These are phyloP conservation scores for Lasiurus borealis DNA, from an alignment of 2,113 vertebrate species.

Conservation along the genomic window DNA sequence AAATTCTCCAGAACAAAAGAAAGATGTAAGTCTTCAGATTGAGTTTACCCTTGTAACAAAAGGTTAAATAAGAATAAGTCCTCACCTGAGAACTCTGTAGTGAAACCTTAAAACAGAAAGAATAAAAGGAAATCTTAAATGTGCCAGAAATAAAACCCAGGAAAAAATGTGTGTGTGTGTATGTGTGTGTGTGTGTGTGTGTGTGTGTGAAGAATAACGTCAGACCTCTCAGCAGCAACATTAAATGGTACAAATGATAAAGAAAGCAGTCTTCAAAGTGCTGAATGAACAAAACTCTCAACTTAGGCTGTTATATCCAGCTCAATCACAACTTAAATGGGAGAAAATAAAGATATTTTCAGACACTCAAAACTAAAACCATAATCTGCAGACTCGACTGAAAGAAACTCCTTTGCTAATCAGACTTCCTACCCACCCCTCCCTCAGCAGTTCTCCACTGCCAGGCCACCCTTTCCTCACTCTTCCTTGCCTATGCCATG, in stretches of 20 bases:
- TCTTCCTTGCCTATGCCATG: not conserved
- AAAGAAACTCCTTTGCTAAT: not conserved
- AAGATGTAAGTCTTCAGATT: not conserved
- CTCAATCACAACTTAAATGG: not conserved
- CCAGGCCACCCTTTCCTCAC: not conserved
- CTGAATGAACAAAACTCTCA: constrained; percentile 1
- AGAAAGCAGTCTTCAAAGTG: not conserved
- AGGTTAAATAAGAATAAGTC: constrained; percentile 50
- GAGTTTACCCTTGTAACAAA: constrained; percentile 22
- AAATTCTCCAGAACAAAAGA: constrained; percentile 31
- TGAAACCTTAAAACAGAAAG: not conserved
- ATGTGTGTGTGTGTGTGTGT: too few relatives aligned
- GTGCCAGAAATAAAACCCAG: constrained; percentile 13
- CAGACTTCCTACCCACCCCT: not conserved
- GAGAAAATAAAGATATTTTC: constrained; percentile 42
- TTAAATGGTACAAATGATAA: not conserved
- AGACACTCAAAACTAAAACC: not conserved
- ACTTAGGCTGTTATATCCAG: not conserved
- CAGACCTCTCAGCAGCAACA: not conserved
- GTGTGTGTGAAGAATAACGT: not conserved
- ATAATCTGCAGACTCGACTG: not conserved
- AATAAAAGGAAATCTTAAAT: constrained; percentile 38
- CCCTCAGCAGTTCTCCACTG: not conserved
- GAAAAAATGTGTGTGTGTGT: not conserved
- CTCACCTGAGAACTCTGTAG: not conserved